These are phyloP conservation scores for Himalopsyche tibetana DNA, from an alignment of 2,888 invertebrate genomes.

Conservation along the genomic window DNA sequence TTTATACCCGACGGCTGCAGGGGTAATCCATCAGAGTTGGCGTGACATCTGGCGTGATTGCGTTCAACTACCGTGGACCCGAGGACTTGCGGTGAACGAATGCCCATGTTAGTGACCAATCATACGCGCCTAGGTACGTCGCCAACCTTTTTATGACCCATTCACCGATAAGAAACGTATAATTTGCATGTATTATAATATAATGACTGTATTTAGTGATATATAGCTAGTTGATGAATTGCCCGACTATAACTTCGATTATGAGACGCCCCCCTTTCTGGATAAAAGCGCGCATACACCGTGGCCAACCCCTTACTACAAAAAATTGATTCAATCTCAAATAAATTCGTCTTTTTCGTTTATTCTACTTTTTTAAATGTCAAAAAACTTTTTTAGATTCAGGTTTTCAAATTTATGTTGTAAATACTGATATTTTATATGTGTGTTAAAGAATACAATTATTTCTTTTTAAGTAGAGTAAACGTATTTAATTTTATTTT, in stretches of 20 bases:
- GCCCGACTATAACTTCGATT: slow-evolving; percentile 54
- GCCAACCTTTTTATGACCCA: slow-evolving; percentile 53
- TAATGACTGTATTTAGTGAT: slow-evolving; percentile 65
- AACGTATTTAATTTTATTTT: too few species aligned
- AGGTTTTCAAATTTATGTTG: too few species aligned
- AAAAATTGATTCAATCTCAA: not conserved
- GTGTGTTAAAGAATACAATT: too few species aligned
- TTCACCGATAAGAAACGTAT: slow-evolving; percentile 64
- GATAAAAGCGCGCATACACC: slow-evolving; percentile 18
- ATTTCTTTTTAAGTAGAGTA: too few species aligned
- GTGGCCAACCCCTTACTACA: not conserved
- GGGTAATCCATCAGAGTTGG: slow-evolving; percentile 63
- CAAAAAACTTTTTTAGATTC: too few species aligned
- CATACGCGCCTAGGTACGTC: slow-evolving; percentile 45
- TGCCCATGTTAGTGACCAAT: slow-evolving; percentile 49
- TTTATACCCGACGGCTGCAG: slow-evolving; percentile 51
- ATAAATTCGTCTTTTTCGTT: slow-evolving; percentile 13
- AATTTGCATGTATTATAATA: slow-evolving; percentile 65
- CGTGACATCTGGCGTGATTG: slow-evolving; percentile 62
- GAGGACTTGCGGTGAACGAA: slow-evolving; percentile 45
- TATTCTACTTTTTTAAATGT: not conserved
- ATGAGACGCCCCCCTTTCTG: slow-evolving; percentile 19
- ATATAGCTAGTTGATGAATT: slow-evolving; percentile 63
- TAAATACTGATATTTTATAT: too few species aligned
- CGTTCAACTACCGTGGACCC: slow-evolving; percentile 15